Base-by-base conservation (phyloP, 2,113 vertebrate genomes). In the Eudyptes chrysolophus region DNA sequence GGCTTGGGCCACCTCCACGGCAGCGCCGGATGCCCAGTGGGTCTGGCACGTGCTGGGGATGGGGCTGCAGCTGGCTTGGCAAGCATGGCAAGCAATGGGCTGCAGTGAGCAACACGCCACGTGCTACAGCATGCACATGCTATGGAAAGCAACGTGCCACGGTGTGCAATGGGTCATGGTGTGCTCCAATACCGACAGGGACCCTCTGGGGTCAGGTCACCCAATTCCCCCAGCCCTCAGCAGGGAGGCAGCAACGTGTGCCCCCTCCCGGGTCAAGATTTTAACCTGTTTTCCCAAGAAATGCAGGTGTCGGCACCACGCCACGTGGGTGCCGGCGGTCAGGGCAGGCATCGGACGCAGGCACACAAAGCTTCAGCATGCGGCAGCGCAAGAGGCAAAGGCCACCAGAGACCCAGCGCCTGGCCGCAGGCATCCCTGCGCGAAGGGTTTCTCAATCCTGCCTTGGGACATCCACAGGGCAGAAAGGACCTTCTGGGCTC, bases 91-190 rank as follows among this genome's bases (percentile, higher is more conserved):
- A 34, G 79, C 48, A 30, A 16, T 0, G 21, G 40, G 71, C 64
- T 42, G 40, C 25, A 7, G 40, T 1, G 48, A n/a, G 38, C 54
- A 34, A 22, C 1, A 5, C 9, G n/a, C 69, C 69, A 71, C 26
- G 16, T 19, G 42, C 65, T 40, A 44, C 16, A 4, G 27, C 65
- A 38, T 5, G 21, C 27, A 26, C 42, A 9, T 7, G 4, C 36
- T 54, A 10, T 1, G 7, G 84, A 10, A 4, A 58, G 13, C 6
- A 9, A n/a, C 2, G 6, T 4, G 34, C 34, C 10, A 44, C 1
- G 8, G 55, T 2, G 26, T 4, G 49, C 32, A 0, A 8, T 1
- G 25, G 42, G 42, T 24, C 64, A 32, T 5, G 2, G 57, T 6
- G 13, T 16, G 52, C 72, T 44, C 64, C 54, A 18, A 2, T 27